A percentile compares a stretch with the other conserved stretches of the same genome.
These are phyloP conservation scores for Panurus biarmicus DNA, from an alignment of 2,113 vertebrate species.

Conservation along the genomic window DNA sequence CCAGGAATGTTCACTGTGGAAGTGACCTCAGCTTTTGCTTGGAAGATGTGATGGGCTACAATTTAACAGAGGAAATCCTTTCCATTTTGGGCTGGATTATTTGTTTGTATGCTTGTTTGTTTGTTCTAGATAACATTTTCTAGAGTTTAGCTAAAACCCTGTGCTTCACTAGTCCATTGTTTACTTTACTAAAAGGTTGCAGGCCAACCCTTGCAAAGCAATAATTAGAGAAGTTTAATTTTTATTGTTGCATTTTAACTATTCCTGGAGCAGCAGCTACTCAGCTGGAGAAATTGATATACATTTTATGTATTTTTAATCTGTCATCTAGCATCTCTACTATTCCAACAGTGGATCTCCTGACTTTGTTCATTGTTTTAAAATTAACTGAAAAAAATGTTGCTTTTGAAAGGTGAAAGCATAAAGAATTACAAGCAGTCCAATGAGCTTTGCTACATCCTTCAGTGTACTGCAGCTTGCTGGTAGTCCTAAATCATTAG, in stretches of 20 bases:
- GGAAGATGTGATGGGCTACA: neutral
- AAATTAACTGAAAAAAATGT: constrained; percentile 10
- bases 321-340: neutral
- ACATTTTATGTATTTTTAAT: constrained; percentile 22
- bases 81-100: neutral
- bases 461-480: neutral
- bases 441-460: neutral
- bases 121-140: neutral
- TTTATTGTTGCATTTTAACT: neutral
- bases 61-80: neutral
- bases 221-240: neutral
- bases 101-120: neutral
- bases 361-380: neutral
- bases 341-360: neutral
- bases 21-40: neutral
- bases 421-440: constrained; percentile 7
- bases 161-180: neutral
- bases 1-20: neutral
- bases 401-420: constrained; percentile 24
- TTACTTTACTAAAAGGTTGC: neutral
- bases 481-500: neutral
- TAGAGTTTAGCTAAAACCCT: neutral
- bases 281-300: neutral
- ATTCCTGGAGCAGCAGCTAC: neutral
- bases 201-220: neutral